These are phyloP conservation scores for Bos indicus DNA, from an alignment of 2,113 vertebrate species.

Conservation along the genomic window DNA sequence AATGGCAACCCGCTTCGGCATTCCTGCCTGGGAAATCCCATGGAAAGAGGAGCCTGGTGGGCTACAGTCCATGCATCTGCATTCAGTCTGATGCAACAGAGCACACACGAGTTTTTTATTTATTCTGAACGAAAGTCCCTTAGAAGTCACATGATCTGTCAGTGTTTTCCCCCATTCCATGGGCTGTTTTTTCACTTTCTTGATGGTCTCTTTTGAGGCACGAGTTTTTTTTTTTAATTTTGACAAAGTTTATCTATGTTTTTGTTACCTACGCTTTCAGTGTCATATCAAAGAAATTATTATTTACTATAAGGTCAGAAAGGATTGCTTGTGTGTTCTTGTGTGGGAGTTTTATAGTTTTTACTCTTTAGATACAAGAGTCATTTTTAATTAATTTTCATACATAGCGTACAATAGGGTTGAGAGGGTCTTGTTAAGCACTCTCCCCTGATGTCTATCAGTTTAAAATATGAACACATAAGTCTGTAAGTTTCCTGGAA, in stretches of 20 bases:
- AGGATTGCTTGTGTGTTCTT: not conserved
- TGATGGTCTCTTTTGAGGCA: not conserved
- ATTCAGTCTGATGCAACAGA: not conserved
- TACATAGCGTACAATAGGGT: not conserved
- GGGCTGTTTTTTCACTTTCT: not conserved
- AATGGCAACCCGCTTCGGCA: not conserved
- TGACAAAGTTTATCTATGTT: not conserved
- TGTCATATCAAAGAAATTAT: not conserved
- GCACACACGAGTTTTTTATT: not conserved
- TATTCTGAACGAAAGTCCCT: not conserved
- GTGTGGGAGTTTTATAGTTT: not conserved
- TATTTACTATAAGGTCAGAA: not conserved
- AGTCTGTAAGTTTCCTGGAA: not conserved
- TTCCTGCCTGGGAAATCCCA: not conserved
- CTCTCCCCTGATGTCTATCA: not conserved
- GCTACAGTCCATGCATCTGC: not conserved
- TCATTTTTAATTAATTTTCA: not conserved
- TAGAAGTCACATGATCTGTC: not conserved
- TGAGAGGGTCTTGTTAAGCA: not conserved
- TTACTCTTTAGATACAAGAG: not conserved
- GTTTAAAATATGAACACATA: not conserved
- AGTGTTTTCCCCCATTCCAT: not conserved
- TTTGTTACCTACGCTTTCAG: not conserved
- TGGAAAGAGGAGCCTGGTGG: not conserved
- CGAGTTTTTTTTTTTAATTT: not conserved